Evolutionary conservation across 2,888 invertebrate species (phyloP).

Genomic region (Acrocyrtus sp.): DNA sequence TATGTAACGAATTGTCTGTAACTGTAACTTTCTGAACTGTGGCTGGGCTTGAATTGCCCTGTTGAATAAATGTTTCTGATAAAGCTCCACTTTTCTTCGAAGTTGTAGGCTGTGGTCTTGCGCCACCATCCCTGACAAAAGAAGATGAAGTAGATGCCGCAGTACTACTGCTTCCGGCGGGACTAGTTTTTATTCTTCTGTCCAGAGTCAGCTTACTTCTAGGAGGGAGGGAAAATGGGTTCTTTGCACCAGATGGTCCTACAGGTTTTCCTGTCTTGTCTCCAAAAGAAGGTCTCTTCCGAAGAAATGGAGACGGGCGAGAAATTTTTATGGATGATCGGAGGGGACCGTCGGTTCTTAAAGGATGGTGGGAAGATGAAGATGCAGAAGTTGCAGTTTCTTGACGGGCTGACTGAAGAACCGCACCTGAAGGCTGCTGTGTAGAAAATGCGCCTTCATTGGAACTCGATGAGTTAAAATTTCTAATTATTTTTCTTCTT

Average conservation of each 20-base stretch:
- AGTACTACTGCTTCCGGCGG: not conserved
- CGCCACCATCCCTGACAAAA: too few species aligned
- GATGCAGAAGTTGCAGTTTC: not conserved
- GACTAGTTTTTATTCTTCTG: slow-evolving; percentile 13
- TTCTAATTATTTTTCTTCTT: slow-evolving; percentile 31
- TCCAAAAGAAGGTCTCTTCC: slow-evolving; percentile 31
- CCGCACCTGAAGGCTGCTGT: not conserved
- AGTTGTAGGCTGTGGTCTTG: too few species aligned
- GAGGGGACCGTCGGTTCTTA: not conserved
- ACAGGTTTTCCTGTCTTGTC: slow-evolving; percentile 23
- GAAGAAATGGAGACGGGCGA: slow-evolving; percentile 29
- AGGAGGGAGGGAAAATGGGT: slow-evolving; percentile 37
- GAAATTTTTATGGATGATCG: slow-evolving; percentile 29
- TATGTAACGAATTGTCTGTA: too few species aligned
- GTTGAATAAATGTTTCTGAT: too few species aligned
- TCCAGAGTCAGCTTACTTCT: slow-evolving; percentile 24
- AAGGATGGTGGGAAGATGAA: not conserved
- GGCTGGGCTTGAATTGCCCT: too few species aligned
- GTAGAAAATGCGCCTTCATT: too few species aligned
- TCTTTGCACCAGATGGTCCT: not conserved
- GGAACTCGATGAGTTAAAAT: not conserved
- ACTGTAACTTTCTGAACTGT: too few species aligned
- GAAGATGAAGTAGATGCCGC: too few species aligned
- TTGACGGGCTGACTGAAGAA: not conserved
- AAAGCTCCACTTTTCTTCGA: too few species aligned